phyloP scores from a whole-genome alignment of 2,888 invertebrate species.

The Aporophyla nigra region DNA sequence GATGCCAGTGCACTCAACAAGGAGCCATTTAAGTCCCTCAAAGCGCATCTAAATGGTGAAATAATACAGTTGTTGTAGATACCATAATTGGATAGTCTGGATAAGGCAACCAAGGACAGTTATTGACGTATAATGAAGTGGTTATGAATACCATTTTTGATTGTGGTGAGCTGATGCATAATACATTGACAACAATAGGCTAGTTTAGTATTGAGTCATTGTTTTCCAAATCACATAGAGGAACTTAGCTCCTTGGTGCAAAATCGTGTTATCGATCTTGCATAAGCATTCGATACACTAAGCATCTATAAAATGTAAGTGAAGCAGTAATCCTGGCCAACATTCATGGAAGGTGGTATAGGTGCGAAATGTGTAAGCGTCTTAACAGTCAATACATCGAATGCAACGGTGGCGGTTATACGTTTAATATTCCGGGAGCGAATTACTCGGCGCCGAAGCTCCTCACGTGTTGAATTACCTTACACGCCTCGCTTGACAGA shows the following conservation, averaged over 20 bases:
- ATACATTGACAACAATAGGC: slow-evolving; percentile 36
- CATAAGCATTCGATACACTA: slow-evolving; percentile 44
- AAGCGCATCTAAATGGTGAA: slow-evolving; percentile 52
- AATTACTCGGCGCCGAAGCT: slow-evolving; percentile 65
- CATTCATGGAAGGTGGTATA: slow-evolving; percentile 24
- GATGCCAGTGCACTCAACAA: slow-evolving; percentile 46
- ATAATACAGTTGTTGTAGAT: slow-evolving; percentile 54
- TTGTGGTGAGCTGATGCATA: slow-evolving; percentile 41
- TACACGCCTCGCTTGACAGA: slow-evolving; percentile 64
- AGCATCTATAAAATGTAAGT: slow-evolving; percentile 15
- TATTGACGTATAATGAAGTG: slow-evolving; percentile 56
- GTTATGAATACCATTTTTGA: slow-evolving; percentile 50
- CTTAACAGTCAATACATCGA: slow-evolving; percentile 58
- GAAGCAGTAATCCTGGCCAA: slow-evolving; percentile 24
- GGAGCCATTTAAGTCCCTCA: slow-evolving; percentile 45
- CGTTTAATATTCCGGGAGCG: slow-evolving; percentile 68
- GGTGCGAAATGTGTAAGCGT: slow-evolving; percentile 43
- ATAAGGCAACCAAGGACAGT: slow-evolving; percentile 45
- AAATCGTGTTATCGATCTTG: slow-evolving; percentile 34
- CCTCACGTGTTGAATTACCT: slow-evolving; percentile 72
- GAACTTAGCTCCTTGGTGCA: slow-evolving; percentile 17
- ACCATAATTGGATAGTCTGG: slow-evolving; percentile 55
- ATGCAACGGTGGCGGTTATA: slow-evolving; percentile 61
- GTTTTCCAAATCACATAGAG: slow-evolving; percentile 28
- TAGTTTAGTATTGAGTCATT: slow-evolving; percentile 23